Conservation (phyloP, 2,797 vertebrate genomes). For the Gila robusta region DNA sequence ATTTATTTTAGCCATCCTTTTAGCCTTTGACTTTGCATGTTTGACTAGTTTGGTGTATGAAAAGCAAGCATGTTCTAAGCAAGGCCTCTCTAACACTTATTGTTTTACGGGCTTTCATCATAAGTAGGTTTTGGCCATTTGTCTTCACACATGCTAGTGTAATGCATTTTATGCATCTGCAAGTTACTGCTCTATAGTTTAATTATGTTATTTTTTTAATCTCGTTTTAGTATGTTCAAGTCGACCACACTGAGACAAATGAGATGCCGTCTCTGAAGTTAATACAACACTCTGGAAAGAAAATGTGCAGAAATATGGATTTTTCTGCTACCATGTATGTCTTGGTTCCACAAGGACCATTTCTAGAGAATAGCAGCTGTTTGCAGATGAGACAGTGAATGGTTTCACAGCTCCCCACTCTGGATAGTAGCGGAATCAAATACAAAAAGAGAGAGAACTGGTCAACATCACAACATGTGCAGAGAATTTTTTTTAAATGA, state of each 20-base stretch:
- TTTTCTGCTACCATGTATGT: constrained; percentile 83
- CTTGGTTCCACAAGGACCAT: constrained; percentile 89
- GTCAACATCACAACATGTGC: background rate
- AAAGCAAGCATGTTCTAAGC: constrained; percentile 67
- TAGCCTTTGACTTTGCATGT: constrained; percentile 69
- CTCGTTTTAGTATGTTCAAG: background rate
- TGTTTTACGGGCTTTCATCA: constrained; percentile 65
- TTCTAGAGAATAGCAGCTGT: constrained; percentile 67
- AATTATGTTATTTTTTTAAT: background rate
- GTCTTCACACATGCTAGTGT: constrained; percentile 46
- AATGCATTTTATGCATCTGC: background rate
- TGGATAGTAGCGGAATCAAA: constrained; percentile 31
- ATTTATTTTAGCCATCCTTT: constrained; percentile 66
- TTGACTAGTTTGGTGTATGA: constrained; percentile 71
- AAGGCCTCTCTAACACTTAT: constrained; percentile 75
- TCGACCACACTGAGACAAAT: background rate
- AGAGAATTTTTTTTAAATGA: background rate
- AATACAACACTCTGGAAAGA: constrained; percentile 24
- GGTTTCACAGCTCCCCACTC: constrained; percentile 73
- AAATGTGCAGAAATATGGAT: constrained; percentile 63
- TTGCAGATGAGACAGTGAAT: constrained; percentile 60
- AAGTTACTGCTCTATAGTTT: background rate
- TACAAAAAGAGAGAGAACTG: background rate
- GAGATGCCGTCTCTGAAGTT: background rate
- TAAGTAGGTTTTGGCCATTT: constrained; percentile 63